Evolutionary conservation across 2,113 vertebrate genomes (phyloP).

Genomic region (Corvus hawaiiensis): DNA sequence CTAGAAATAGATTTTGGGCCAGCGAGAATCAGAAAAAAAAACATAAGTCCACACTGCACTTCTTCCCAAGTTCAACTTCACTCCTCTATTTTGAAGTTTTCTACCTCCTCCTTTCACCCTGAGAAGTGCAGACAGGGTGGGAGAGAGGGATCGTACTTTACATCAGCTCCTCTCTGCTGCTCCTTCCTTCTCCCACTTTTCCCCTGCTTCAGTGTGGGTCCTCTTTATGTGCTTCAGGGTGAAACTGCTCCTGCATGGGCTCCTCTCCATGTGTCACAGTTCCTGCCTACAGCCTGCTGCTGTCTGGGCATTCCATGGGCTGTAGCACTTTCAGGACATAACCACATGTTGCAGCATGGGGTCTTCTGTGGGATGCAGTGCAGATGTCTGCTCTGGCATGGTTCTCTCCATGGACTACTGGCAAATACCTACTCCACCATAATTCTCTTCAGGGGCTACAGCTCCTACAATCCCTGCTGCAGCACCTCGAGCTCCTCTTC

Average conservation of each 20-base stretch:
- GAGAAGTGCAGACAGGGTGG: rapidly evolving
- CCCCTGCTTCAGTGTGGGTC: not conserved
- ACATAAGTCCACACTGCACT: not conserved
- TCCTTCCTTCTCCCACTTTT: not conserved
- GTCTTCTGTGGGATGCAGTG: not conserved
- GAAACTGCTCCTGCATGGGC: not conserved
- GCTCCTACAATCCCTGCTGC: rapidly evolving
- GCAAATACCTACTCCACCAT: not conserved
- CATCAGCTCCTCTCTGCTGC: not conserved
- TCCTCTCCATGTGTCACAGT: not conserved
- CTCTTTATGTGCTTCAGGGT: not conserved
- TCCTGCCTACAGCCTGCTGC: not conserved
- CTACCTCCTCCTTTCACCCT: not conserved
- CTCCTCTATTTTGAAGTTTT: not conserved
- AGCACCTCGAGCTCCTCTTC: rapidly evolving
- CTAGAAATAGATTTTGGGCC: not conserved
- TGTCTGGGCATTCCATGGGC: not conserved
- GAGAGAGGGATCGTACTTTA: rapidly evolving
- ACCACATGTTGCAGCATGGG: rapidly evolving
- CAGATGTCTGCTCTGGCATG: not conserved
- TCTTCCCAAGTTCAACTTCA: not conserved
- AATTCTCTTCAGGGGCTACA: not conserved
- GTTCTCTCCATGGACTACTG: not conserved
- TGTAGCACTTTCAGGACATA: not conserved
- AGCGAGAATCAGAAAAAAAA: not conserved